These are phyloP conservation scores for Dipus sagitta DNA, from an alignment of 2,797 vertebrate species.

Conservation along the genomic window DNA sequence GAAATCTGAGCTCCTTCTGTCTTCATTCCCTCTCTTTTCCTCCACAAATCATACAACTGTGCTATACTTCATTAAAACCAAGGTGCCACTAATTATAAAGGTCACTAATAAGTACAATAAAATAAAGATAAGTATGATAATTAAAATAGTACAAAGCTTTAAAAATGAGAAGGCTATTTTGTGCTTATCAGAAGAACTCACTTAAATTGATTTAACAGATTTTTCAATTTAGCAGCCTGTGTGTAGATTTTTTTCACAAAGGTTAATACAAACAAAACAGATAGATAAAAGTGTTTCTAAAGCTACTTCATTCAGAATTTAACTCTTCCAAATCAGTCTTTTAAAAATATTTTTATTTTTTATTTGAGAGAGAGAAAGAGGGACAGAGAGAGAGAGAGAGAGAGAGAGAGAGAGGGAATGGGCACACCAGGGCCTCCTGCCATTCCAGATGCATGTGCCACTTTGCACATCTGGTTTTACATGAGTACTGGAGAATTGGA, in stretches of 20 bases:
- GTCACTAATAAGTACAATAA: not conserved
- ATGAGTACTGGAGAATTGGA: too few species aligned
- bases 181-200: constrained; percentile 6
- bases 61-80: not conserved
- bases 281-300: not conserved
- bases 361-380: too few species aligned
- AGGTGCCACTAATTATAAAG: not conserved
- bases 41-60: not conserved
- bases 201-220: constrained; percentile 3
- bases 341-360: too few species aligned
- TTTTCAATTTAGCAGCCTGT: not conserved
- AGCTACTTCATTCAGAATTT: not conserved
- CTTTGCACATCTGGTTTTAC: too few species aligned
- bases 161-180: constrained; percentile 35
- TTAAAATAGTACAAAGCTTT: constrained; percentile 3
- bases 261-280: not conserved
- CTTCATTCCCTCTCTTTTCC: not conserved
- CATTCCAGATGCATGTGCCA: too few species aligned
- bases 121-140: not conserved
- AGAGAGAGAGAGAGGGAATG: too few species aligned
- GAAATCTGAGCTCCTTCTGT: not conserved
- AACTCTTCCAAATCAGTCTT: not conserved
- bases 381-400: too few species aligned
- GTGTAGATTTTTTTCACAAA: not conserved
- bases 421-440: too few species aligned